Base-by-base conservation (phyloP, 2,113 vertebrate species). In the Lophotis ruficrista region DNA sequence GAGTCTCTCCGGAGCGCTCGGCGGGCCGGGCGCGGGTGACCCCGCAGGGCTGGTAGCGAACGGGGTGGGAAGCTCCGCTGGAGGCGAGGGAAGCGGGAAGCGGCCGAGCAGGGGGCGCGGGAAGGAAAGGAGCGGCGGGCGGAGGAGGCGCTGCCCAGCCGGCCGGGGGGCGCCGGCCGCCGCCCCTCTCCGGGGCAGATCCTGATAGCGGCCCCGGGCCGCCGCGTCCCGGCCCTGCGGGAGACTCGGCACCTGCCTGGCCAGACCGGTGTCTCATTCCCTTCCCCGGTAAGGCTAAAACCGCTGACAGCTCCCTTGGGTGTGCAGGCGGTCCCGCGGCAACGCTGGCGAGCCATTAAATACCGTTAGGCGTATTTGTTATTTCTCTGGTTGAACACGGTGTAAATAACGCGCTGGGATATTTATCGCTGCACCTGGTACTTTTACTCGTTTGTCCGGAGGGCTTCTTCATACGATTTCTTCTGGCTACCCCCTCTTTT, bases 351-450 rank as follows among this genome's bases (percentile, higher is more conserved):
- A 38, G 89, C 80, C 35, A 0, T 12, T 58, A 13, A n/a, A 1
- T 60, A n/a, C 96, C 65, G 78, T 68, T 91, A 51, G 18, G 7
- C 1, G n/a, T 3, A 15, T 3, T 12, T 54, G 0, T 47, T 37
- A 10, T 23, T 37, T 5, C 23, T 33, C 14, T 1, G 27, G 4
- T 1, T 21, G 23, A 51, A 24, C 31, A 0, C 14, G 14, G 43
- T 19, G 83, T 62, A 4, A 48, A 17, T 27, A 47, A 24, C 2
- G 66, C 6, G 4, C 68, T 11, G 60, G 41, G 53, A 0, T 25
- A 1, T 37, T 54, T 25, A 9, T 23, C 23, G 0, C n/a, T 24
- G 6, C 35, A 7, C n/a, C 57, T 23, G 62, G 2, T 14, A 0
- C 61, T 89, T 75, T 21, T 7, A 5, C n/a, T 48, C 28, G 13